A percentile compares a stretch with the other conserved stretches of the same genome.
Conservation (phyloP, 2,113 vertebrate genomes). For the Carassius gibelio region DNA sequence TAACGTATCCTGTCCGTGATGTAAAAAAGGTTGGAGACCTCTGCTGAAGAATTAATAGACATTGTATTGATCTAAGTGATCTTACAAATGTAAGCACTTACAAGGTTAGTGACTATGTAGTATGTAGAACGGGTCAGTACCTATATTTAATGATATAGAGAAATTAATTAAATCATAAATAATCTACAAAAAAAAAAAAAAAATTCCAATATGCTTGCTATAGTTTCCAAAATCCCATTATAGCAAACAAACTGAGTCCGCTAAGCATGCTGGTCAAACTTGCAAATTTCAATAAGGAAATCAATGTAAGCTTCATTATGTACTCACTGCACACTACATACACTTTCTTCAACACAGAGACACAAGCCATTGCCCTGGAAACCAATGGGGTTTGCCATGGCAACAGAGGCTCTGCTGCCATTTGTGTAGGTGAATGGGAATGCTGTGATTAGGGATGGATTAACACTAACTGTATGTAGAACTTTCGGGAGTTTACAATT, state of each 20-base stretch:
- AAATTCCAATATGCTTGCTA: background rate
- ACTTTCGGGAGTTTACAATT: slow-evolving; percentile 8
- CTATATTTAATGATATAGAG: background rate
- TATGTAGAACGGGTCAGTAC: background rate
- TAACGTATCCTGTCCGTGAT: too few relatives aligned
- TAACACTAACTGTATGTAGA: slow-evolving; percentile 42
- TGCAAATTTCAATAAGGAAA: slow-evolving; percentile 33
- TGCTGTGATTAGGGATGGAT: slow-evolving; percentile 45
- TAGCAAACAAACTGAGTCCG: background rate
- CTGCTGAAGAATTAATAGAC: background rate
- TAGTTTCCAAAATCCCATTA: background rate
- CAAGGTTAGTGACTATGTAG: background rate
- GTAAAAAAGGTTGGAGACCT: too few relatives aligned
- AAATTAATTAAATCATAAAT: slow-evolving; percentile 8
- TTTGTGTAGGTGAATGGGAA: slow-evolving; percentile 51
- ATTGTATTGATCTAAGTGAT: background rate
- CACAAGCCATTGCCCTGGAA: slow-evolving; percentile 56
- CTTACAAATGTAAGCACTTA: background rate
- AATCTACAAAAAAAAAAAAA: background rate
- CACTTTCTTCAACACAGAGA: slow-evolving; percentile 44
- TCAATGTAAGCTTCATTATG: slow-evolving; percentile 41
- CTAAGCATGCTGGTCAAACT: background rate
- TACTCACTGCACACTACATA: slow-evolving; percentile 45
- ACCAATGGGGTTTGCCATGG: slow-evolving; percentile 58
- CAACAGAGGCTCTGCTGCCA: slow-evolving; percentile 54